phyloP scores from a whole-genome alignment of 2,888 invertebrate species.

The Melangyna quadrimaculata region DNA sequence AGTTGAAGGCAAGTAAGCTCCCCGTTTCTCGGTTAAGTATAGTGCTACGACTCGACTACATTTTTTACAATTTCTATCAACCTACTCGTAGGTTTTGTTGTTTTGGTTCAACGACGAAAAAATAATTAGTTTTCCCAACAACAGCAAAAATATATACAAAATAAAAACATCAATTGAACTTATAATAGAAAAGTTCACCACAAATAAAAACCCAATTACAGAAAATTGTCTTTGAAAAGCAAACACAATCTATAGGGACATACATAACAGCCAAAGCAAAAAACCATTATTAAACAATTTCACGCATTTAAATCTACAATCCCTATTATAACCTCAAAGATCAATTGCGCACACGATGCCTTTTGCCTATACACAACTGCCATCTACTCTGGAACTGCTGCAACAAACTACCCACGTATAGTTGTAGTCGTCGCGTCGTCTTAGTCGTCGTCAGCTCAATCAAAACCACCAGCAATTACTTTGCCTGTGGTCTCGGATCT shows the following conservation, averaged over 20 bases:
- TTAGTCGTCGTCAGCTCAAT: conserved; percentile 57
- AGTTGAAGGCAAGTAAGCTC: no score
- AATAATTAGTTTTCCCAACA: background rate
- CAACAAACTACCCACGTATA: conserved; percentile 51
- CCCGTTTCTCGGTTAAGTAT: no score
- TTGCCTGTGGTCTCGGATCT: conserved; percentile 67
- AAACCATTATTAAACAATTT: conserved; percentile 70
- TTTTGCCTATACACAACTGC: background rate
- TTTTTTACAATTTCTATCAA: background rate
- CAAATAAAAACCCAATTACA: conserved; percentile 71
- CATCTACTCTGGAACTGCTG: conserved; percentile 14
- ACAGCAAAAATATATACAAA: background rate
- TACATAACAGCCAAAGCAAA: conserved; percentile 29
- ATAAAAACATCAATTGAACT: conserved; percentile 27
- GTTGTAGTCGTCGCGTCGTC: background rate
- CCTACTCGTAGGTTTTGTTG: no score
- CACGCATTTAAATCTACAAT: conserved; percentile 70
- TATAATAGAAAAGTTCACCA: conserved; percentile 50
- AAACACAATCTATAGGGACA: conserved; percentile 13
- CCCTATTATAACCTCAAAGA: conserved; percentile 61
- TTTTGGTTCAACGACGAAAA: no score
- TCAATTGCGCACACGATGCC: conserved; percentile 69
- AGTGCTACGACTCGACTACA: background rate
- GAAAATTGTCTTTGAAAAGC: conserved; percentile 54
- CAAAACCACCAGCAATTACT: conserved; percentile 70